These are phyloP conservation scores for Apodemia duryi DNA, from an alignment of 2,888 invertebrate genomes.

Conservation along the genomic window DNA sequence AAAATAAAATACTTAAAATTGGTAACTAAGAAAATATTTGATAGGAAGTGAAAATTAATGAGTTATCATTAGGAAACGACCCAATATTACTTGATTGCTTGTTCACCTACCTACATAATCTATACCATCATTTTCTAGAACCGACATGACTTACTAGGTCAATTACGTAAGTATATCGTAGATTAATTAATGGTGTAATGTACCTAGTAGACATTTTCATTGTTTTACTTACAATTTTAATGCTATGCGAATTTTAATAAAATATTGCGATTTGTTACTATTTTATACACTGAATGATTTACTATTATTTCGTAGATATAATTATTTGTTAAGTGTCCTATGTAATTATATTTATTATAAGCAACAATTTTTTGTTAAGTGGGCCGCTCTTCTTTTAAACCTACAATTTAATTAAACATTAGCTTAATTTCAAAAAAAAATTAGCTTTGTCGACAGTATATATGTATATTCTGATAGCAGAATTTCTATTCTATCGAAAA, in stretches of 20 bases:
- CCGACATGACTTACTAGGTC: slow-evolving; percentile 16
- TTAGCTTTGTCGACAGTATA: too few species aligned
- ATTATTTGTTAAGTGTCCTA: too few species aligned
- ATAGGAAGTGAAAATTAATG: not conserved
- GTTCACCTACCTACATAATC: slow-evolving; percentile 3
- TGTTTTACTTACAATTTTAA: not conserved
- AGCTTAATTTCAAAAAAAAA: too few species aligned
- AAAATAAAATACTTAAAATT: not conserved
- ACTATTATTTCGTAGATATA: too few species aligned
- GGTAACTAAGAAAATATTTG: too few species aligned
- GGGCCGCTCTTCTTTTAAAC: too few species aligned
- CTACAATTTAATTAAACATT: too few species aligned
- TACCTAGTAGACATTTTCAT: not conserved
- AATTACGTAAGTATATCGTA: slow-evolving; percentile 16
- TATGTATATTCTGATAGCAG: too few species aligned
- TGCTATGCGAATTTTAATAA: slow-evolving; percentile 4
- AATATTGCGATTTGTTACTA: not conserved
- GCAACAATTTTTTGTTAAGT: too few species aligned
- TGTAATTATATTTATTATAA: too few species aligned
- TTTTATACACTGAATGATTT: too few species aligned
- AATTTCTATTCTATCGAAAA: too few species aligned
- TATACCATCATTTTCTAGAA: slow-evolving; percentile 19
- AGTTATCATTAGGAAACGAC: not conserved
- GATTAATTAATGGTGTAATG: slow-evolving; percentile 4
- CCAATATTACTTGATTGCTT: slow-evolving; percentile 3